These are phyloP conservation scores for Drepana falcataria DNA, from an alignment of 2,888 invertebrate genomes.

Conservation along the genomic window DNA sequence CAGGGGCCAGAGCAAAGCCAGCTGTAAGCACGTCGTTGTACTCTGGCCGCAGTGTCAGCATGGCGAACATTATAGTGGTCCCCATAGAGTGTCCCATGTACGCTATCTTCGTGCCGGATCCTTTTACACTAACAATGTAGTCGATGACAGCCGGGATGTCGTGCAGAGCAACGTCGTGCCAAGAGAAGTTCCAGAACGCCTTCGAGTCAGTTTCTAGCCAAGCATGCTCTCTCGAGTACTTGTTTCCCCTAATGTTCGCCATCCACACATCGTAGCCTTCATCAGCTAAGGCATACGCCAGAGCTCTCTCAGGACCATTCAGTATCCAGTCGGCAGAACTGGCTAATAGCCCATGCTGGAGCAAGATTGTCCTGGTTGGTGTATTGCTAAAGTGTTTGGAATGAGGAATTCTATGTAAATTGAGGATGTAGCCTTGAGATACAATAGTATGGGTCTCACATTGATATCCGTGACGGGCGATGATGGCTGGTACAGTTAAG, in stretches of 20 bases:
- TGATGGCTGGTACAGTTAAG: constrained; percentile 56
- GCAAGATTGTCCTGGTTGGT: constrained; percentile 69
- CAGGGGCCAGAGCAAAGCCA: constrained; percentile 84
- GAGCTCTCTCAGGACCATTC: constrained; percentile 81
- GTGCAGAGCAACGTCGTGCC: constrained; percentile 91
- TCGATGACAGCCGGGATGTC: constrained; percentile 93
- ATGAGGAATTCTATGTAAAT: constrained; percentile 87
- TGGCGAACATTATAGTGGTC: constrained; percentile 85
- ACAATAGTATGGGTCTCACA: constrained; percentile 84
- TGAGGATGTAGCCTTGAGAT: constrained; percentile 91
- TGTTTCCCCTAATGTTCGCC: constrained; percentile 89
- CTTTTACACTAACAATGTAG: constrained; percentile 66
- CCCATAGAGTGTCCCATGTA: constrained; percentile 97
- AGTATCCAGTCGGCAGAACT: constrained; percentile 89
- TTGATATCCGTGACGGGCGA: constrained; percentile 80
- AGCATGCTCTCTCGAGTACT: constrained; percentile 83
- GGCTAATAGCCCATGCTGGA: constrained; percentile 90
- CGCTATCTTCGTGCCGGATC: constrained; percentile 53
- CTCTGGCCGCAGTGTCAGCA: constrained; percentile 82
- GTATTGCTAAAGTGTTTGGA: constrained; percentile 43
- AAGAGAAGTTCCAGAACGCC: constrained; percentile 87
- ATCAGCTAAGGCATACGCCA: constrained; percentile 83
- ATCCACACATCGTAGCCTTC: constrained; percentile 89
- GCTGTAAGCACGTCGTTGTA: constrained; percentile 81
- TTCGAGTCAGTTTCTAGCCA: constrained; percentile 74